phyloP scores from a whole-genome alignment of 2,113 vertebrate species.

The Nettapus auritus region DNA sequence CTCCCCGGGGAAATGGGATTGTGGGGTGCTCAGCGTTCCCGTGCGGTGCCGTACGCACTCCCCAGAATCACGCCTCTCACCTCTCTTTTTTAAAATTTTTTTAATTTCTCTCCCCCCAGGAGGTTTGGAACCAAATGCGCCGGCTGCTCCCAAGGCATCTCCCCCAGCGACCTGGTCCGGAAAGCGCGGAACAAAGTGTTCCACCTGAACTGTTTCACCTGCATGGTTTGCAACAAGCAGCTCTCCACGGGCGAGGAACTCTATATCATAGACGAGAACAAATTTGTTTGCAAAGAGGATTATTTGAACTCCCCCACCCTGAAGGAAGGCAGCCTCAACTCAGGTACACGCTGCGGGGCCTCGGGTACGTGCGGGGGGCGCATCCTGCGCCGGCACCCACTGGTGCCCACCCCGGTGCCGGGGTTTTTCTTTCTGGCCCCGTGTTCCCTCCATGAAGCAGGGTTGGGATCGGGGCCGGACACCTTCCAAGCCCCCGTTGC shows the following conservation, averaged over 20 bases:
- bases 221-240: conserved; percentile 99
- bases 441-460: not conserved
- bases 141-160: conserved; percentile 95
- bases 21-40: not conserved
- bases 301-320: conserved; percentile 89
- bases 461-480: not conserved
- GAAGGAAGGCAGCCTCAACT: conserved; percentile 94
- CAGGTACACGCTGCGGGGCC: conserved; percentile 81
- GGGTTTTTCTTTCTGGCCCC: not conserved
- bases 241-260: conserved; percentile 97
- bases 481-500: not conserved
- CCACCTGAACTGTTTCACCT: conserved; percentile 98
- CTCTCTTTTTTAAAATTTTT: not conserved
- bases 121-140: conserved; percentile 97
- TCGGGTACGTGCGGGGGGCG: not conserved
- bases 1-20: not conserved
- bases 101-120: conserved; percentile 70
- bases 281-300: conserved; percentile 98
- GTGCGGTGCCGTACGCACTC: too few relatives aligned
- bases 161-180: conserved; percentile 94
- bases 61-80: not conserved
- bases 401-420: not conserved
- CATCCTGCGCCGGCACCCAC: not conserved
- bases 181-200: conserved; percentile 96
- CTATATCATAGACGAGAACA: conserved; percentile 97